phyloP scores from a whole-genome alignment of 2,797 vertebrate genomes.

The Podarcis siculus region DNA sequence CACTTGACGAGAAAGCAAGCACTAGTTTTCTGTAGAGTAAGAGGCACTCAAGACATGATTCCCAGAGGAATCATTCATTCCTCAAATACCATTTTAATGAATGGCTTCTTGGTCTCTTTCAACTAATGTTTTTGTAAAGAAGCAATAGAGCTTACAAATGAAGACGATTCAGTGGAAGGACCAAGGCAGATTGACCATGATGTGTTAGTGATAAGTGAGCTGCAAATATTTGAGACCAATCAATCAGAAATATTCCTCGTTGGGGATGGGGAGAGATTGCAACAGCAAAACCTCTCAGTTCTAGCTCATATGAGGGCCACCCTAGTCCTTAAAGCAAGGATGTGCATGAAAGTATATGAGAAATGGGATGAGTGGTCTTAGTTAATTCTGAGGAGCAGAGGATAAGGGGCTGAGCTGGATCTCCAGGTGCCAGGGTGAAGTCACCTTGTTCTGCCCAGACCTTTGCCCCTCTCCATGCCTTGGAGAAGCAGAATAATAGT shows the following conservation, averaged over 20 bases:
- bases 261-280: neutral
- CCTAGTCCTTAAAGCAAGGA: neutral
- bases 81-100: neutral
- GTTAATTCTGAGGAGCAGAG: neutral
- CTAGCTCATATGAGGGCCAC: neutral
- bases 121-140: neutral
- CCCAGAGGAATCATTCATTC: neutral
- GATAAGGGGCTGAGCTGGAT: neutral
- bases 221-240: neutral
- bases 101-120: neutral
- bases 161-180: neutral
- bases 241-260: neutral
- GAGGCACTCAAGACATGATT: neutral
- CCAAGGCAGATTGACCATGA: neutral
- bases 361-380: neutral
- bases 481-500: neutral
- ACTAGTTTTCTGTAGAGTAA: neutral
- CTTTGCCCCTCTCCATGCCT: neutral
- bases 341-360: neutral
- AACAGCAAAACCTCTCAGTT: neutral
- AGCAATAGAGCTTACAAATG: neutral
- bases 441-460: neutral
- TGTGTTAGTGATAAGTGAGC: neutral
- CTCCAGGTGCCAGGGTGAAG: neutral
- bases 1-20: neutral